These are phyloP conservation scores for Nebria brevicollis DNA, from an alignment of 2,888 invertebrate genomes.

Conservation along the genomic window DNA sequence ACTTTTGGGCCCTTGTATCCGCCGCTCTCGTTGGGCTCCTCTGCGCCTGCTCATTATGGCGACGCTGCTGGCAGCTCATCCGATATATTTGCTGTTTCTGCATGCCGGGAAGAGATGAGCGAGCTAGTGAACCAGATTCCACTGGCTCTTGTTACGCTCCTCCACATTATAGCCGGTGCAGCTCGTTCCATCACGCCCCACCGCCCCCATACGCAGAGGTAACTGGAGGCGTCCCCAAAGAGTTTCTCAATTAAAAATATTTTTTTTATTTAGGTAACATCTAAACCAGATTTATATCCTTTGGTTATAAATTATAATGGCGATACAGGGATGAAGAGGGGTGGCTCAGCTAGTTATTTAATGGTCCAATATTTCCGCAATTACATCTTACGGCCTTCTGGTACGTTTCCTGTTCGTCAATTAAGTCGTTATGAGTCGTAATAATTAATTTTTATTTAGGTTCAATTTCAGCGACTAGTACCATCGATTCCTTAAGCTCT, in stretches of 20 bases:
- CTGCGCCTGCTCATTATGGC: constrained; percentile 76
- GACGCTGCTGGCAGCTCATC: constrained; percentile 64
- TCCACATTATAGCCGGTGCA: constrained; percentile 85
- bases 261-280: constrained; percentile 73
- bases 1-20: constrained; percentile 69
- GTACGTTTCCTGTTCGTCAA: constrained; percentile 56
- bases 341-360: constrained; percentile 77
- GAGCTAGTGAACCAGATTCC: constrained; percentile 79
- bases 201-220: constrained; percentile 89
- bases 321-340: constrained; percentile 72
- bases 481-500: constrained; percentile 86
- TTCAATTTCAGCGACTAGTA: constrained; percentile 85
- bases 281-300: constrained; percentile 87
- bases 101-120: constrained; percentile 65
- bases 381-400: constrained; percentile 78
- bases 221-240: constrained; percentile 47
- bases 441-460: constrained; percentile 63
- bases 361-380: constrained; percentile 88
- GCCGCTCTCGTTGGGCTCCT: constrained; percentile 75
- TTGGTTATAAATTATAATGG: constrained; percentile 83
- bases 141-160: constrained; percentile 85
- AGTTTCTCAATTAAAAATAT: too few species aligned
- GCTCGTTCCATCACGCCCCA: constrained; percentile 83
- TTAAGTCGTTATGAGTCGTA: too few species aligned
- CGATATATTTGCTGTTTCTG: constrained; percentile 66